Conservation (phyloP, 2,113 vertebrate genomes). For the Vulpes vulpes region DNA sequence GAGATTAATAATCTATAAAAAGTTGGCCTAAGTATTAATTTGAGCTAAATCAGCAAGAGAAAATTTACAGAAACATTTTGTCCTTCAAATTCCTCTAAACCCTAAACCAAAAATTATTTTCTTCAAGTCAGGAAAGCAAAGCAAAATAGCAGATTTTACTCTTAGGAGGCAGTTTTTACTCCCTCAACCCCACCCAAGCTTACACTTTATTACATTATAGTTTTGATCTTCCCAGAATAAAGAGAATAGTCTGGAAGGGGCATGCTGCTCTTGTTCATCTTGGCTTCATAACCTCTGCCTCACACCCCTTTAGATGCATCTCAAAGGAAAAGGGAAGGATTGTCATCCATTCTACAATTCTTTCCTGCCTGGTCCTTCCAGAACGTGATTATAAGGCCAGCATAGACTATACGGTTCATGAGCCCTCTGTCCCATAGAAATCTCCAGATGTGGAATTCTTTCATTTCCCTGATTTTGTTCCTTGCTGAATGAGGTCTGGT, state of each 20-base stretch:
- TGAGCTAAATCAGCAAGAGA: background rate
- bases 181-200: background rate
- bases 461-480: background rate
- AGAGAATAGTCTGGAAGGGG: background rate
- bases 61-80: background rate
- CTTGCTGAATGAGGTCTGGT: background rate
- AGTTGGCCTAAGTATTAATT: background rate
- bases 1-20: background rate
- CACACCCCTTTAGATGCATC: background rate
- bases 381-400: background rate
- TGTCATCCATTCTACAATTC: background rate
- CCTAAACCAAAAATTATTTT: background rate
- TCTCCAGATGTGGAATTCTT: background rate
- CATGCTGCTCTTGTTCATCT: background rate
- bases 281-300: background rate
- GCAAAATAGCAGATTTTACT: background rate
- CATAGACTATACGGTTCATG: background rate
- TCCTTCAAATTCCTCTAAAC: background rate
- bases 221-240: background rate
- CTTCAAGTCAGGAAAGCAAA: conserved; percentile 6
- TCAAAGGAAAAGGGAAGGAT: conserved; percentile 33
- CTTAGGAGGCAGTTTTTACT: background rate
- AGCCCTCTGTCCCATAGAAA: background rate
- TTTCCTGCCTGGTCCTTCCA: background rate
- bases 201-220: background rate